Base-by-base conservation (phyloP, 2,888 invertebrate genomes). In the Cistogaster globosa region DNA sequence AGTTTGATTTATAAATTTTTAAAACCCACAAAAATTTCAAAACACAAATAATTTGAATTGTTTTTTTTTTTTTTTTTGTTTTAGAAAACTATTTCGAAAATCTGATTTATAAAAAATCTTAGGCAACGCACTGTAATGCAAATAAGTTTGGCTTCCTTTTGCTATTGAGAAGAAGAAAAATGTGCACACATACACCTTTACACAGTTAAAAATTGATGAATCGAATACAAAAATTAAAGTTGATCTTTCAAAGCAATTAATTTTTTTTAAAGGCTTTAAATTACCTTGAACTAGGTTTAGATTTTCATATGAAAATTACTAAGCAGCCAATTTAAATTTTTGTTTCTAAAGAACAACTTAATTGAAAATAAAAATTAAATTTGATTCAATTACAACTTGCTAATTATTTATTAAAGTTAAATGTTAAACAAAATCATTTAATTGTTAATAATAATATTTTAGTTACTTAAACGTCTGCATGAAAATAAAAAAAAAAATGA, bases 241-340 rank as follows among this genome's bases (percentile, higher is more conserved):
- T 69, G 51, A 82, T 76, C 36, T 74, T 55, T 62, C 12, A 55
- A 36, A 68, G 57, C 42, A 74, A 78, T 74, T 60, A 68, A 76
- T 2, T 12, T 1, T 48, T 18, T 20, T 51, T 42, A 36, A 53
- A 36, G 18, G 11, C 2, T 22, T 53, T 7, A 65, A 80, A 72
- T 55, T 69, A 76, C 82, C 76, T 82, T 82, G 82, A 82, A 82
- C 82, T 82, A 76, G 75, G 72, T 57, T 48, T 26, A 57, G 65
- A 65, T 72, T 22, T 58, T 65, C 53, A 42, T 38, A 26, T 48
- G 26, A n/a, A 79, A 65, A 79, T 60, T 16, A 48, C 0, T 32
- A 48, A 14, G 6, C n/a, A 48, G 16, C 6, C 42, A 65, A 72
- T 58, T 18, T 65, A 38, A 62, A 58, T 67, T 22, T 5, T 55